Evolutionary conservation across 1,140 invertebrate genomes (phyloP), one percentile per base, ranked within the genome.

Genomic region (Campodea augens): DNA sequence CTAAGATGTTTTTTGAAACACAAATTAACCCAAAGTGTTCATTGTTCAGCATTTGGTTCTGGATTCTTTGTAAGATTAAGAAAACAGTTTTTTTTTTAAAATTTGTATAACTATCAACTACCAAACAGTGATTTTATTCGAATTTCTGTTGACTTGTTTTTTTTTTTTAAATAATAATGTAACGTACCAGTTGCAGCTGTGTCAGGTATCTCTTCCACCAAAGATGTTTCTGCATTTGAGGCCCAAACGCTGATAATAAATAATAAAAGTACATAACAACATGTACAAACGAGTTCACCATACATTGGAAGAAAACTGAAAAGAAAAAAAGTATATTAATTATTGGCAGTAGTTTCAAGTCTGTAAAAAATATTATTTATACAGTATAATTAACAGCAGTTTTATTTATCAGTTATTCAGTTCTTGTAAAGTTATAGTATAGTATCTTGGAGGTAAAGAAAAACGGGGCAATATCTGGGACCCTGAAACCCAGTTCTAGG

Each of bases 201-300:
- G 71, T 73, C 36, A 73, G 60, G 55, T 73, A 71, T 51, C 61
- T 61, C 55, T 73, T 73, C 71, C 71, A 73, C 69, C 70, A 73
- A 2, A 73, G 55, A 54, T 66, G 71, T 37, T 63, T 66, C 51
- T 65, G 64, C 45, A 71, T 56, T 0, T 51, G 44, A 4, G 69
- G 68, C n/a, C 70, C 71, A 49, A 71, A 56, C 5, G 69, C 64
- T 0, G 70, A 60, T 36, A 73, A 56, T 25, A 67, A 60, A 52
- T 73, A 73, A 51, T 73, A 73, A 2, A 55, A 52, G 54, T 73
- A 73, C 71, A 73, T 73, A 38, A 72, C 50, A 2, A 64, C 55
- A 51, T 73, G 71, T 1, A 73, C 64, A 37, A 67, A 62, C 19
- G 66, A 64, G 54, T 73, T 73, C 40, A 70, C 52, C 45, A 65